Base-by-base conservation (phyloP, 2,888 invertebrate species). In the Harpalus rufipes region DNA sequence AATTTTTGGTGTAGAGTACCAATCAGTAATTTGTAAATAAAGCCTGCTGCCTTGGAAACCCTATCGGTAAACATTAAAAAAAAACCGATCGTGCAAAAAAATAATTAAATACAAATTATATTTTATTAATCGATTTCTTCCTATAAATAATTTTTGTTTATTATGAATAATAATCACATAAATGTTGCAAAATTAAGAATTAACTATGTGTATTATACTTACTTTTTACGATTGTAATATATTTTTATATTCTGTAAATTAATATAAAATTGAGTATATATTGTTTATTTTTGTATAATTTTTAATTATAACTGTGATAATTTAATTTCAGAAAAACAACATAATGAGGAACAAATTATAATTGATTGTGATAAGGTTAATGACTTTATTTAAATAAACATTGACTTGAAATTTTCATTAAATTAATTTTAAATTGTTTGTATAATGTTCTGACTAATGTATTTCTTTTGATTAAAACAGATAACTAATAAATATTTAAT, bases 401-500 rank as follows among this genome's bases (percentile, higher is more conserved):
- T 8, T 51, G 32, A 32, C 32, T 32, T 32, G 32, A 32, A 32
- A 51, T 51, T 21, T 21, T 21, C 21, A 21, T 21, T 61, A 61
- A 56, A 56, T 61, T 16, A 61, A 61, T 61, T 14, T 16, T 61
- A 10, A 61, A 61, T 18, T 61, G 16, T 61, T 56, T 56, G 14
- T 56, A 56, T 56, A 14, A 18, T 61, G 8, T 18, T 61, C 8
- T 16, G 16, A 61, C 59, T 18, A 61, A 61, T 10, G 25, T 12
- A 21, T 25, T 21, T 10, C 2, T 18, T 61, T 59, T 18, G 10
- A 21, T 18, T 61, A 16, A 61, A 61, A 61, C 21, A 25, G 12
- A 63, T 63, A 63, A 63, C 63, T 25, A 63, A 63, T 63, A 63
- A 63, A 63, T 63, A 63, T 63, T 63, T 63, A 63, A 63, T 63